These are phyloP conservation scores for Neuroterus valhalla DNA, from an alignment of 1,140 invertebrate species.

Conservation along the genomic window DNA sequence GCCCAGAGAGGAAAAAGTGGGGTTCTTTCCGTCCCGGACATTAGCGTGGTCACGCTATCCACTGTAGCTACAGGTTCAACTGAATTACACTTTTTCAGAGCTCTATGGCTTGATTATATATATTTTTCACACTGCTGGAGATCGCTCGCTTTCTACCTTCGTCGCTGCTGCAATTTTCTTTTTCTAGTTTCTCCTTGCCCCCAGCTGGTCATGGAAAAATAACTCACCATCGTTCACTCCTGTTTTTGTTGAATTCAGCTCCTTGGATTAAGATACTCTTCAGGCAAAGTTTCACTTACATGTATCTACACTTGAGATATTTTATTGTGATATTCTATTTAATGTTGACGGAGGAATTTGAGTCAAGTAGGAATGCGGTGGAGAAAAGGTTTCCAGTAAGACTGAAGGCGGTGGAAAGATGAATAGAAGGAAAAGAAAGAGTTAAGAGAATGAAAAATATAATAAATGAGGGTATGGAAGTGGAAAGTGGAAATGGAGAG, in stretches of 20 bases:
- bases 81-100: constrained; percentile 15
- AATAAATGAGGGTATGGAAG: no score
- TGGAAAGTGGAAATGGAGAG: no score
- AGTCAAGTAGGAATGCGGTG: no score
- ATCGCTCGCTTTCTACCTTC: constrained; percentile 20
- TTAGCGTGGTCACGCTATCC: constrained; percentile 4
- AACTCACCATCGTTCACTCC: not conserved
- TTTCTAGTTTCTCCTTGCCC: not conserved
- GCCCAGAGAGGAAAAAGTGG: not conserved
- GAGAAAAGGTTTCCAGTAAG: no score
- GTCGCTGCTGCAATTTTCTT: not conserved
- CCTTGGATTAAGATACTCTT: not conserved
- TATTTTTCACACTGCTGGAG: constrained; percentile 3
- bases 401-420: no score
- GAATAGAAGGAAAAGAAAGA: no score
- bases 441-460: no score
- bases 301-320: no score
- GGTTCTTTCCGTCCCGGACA: not conserved
- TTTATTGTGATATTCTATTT: no score
- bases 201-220: not conserved
- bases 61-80: constrained; percentile 18
- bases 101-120: constrained; percentile 2
- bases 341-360: no score
- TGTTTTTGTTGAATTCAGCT: not conserved
- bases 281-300: no score